Evolutionary conservation across 2,113 vertebrate genomes (phyloP).

Genomic region (Rhizomys pruinosus): DNA sequence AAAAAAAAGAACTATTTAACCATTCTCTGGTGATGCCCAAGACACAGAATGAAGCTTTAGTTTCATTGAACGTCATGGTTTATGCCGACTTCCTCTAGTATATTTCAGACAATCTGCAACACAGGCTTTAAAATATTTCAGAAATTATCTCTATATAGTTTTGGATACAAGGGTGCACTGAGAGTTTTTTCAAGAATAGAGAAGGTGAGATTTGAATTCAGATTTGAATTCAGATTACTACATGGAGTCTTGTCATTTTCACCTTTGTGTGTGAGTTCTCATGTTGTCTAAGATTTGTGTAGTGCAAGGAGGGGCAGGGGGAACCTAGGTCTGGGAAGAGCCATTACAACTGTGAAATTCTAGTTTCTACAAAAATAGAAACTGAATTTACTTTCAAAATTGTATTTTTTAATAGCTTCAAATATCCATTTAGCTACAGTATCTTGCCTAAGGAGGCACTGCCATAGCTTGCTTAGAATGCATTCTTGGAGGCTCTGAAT

Average conservation of each 20-base stretch:
- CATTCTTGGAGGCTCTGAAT: not conserved
- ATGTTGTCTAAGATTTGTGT: not conserved
- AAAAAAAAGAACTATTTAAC: no score
- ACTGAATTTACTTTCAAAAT: constrained; percentile 27
- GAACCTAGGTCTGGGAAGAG: not conserved
- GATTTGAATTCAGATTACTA: no score
- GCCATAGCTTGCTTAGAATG: constrained; percentile 10
- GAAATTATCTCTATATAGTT: not conserved
- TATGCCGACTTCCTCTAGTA: not conserved
- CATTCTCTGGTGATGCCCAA: not conserved
- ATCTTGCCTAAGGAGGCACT: not conserved
- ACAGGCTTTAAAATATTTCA: constrained; percentile 21
- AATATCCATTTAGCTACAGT: not conserved
- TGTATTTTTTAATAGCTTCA: constrained; percentile 30
- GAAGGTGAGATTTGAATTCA: constrained; percentile 13
- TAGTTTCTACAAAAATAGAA: constrained; percentile 14
- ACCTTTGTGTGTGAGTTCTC: not conserved
- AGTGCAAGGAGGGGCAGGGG: not conserved
- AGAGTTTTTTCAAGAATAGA: not conserved
- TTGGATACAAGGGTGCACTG: not conserved
- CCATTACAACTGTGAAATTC: not conserved
- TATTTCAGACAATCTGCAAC: no score
- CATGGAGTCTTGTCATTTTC: not conserved
- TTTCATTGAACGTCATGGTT: not conserved
- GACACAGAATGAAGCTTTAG: not conserved